Percentiles rank a stretch among this genome's conserved stretches.
These are phyloP conservation scores for Plebejus anna DNA, from an alignment of 2,888 invertebrate species.

Conservation along the genomic window DNA sequence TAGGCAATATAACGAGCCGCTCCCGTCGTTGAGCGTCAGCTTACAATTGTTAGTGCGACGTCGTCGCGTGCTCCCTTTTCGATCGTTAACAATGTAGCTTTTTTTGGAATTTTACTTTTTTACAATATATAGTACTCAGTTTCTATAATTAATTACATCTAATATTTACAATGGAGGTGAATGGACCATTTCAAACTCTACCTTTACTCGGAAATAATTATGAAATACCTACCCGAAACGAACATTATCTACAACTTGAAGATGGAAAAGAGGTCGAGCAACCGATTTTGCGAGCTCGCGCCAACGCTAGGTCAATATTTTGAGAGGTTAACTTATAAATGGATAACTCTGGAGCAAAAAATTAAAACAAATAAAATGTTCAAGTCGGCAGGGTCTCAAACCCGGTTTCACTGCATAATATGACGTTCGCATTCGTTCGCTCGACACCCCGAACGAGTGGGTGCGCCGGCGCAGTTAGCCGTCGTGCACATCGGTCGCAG, in stretches of 20 bases:
- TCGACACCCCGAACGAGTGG: background rate
- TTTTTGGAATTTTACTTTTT: constrained; percentile 77
- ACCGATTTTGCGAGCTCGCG: constrained; percentile 6
- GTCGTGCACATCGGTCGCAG: constrained; percentile 12
- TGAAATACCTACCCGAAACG: constrained; percentile 75
- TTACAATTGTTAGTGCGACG: constrained; percentile 63
- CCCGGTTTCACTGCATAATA: background rate
- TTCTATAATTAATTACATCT: constrained; percentile 78
- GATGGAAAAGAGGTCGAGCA: constrained; percentile 52
- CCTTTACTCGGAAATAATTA: constrained; percentile 69
- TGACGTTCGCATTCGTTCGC: background rate
- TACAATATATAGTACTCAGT: constrained; percentile 80
- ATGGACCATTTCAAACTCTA: constrained; percentile 75
- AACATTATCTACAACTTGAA: constrained; percentile 77
- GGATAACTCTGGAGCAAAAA: background rate
- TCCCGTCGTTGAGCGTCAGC: constrained; percentile 57
- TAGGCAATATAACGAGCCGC: constrained; percentile 42
- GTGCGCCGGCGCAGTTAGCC: background rate
- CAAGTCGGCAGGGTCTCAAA: constrained; percentile 11
- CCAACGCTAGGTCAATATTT: background rate
- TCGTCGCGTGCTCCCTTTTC: constrained; percentile 60
- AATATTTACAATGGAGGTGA: constrained; percentile 80
- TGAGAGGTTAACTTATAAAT: background rate
- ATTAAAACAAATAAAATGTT: constrained; percentile 6
- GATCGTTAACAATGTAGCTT: constrained; percentile 74